Evolutionary conservation across 2,113 vertebrate genomes (phyloP).

Genomic region (Mustela nigripes): DNA sequence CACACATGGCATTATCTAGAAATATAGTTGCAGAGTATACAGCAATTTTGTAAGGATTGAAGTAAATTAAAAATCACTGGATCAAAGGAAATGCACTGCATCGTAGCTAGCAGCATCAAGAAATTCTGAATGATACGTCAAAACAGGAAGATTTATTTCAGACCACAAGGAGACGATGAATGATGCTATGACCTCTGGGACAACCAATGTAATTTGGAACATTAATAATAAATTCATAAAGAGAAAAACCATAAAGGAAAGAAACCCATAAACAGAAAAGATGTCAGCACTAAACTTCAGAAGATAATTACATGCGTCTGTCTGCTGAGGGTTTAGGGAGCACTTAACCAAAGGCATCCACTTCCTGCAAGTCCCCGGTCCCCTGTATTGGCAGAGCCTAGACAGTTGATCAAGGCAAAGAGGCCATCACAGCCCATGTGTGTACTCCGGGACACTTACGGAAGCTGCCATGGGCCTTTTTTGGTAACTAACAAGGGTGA

Average conservation of each 20-base stretch:
- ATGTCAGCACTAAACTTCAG: conserved; percentile 51
- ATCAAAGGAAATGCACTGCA: conserved; percentile 80
- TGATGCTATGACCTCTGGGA: conserved; percentile 68
- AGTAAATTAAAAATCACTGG: conserved; percentile 85
- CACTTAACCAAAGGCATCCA: conserved; percentile 41
- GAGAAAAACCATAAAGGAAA: conserved; percentile 48
- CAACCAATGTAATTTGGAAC: conserved; percentile 65
- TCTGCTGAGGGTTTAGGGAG: conserved; percentile 55
- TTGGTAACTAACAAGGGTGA: conserved; percentile 17
- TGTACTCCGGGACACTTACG: neutral
- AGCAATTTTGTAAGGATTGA: conserved; percentile 80
- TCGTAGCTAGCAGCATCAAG: conserved; percentile 61
- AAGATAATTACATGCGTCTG: conserved; percentile 36
- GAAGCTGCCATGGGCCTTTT: neutral
- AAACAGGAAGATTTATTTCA: conserved; percentile 78
- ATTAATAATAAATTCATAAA: conserved; percentile 79
- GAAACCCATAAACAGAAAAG: conserved; percentile 70
- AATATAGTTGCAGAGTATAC: conserved; percentile 83
- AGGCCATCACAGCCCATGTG: neutral
- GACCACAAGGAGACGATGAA: conserved; percentile 73
- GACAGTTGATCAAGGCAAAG: conserved; percentile 35
- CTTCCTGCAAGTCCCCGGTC: neutral
- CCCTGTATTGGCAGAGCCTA: neutral
- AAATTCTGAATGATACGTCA: conserved; percentile 67
- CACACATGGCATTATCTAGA: conserved; percentile 76